phyloP scores from a whole-genome alignment of 2,797 vertebrate genomes.

The Hydrophis major region DNA sequence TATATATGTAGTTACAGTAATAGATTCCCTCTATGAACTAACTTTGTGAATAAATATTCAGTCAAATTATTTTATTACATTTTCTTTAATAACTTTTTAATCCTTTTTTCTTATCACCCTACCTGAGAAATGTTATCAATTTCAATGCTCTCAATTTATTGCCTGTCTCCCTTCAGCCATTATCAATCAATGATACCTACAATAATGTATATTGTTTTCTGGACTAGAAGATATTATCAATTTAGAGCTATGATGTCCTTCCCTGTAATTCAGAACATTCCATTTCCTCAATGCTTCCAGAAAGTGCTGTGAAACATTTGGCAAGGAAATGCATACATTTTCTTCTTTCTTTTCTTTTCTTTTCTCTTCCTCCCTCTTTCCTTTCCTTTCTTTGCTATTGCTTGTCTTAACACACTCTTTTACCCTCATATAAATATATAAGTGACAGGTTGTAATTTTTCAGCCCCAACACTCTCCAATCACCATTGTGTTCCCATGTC shows the following conservation, averaged over 20 bases:
- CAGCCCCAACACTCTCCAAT: neutral
- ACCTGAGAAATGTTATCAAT: neutral
- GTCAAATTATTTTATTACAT: neutral
- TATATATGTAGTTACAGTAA: neutral
- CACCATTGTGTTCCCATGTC: neutral
- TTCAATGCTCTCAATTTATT: neutral
- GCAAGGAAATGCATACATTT: neutral
- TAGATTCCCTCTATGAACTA: neutral
- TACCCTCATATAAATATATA: neutral
- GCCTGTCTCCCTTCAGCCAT: neutral
- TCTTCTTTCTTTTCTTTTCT: neutral
- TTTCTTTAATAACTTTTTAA: neutral
- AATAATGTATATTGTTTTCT: neutral
- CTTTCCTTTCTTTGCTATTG: neutral
- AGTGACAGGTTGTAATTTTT: neutral
- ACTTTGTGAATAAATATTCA: neutral
- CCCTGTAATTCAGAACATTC: neutral
- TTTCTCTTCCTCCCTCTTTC: no score
- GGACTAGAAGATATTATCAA: neutral
- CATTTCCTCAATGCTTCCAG: neutral
- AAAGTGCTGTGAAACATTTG: neutral
- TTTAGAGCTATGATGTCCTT: neutral
- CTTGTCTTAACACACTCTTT: neutral
- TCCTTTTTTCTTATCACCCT: neutral
- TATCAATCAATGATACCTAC: neutral